Evolutionary conservation across 2,797 vertebrate species (phyloP).

Genomic region (Girardinus metallicus): DNA sequence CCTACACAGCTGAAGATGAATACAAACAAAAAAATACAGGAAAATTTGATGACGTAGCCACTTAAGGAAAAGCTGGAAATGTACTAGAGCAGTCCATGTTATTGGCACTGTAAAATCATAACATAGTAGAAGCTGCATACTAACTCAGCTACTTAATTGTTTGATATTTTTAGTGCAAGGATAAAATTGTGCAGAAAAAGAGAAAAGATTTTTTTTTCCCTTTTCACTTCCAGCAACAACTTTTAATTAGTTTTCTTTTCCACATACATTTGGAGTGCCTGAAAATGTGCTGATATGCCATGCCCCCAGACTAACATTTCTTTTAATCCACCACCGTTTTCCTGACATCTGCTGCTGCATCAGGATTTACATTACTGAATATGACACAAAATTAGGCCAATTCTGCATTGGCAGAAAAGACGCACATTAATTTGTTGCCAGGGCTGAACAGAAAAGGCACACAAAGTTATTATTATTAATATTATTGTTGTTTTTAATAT

Average conservation of each 20-base stretch:
- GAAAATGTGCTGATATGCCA: constrained; percentile 66
- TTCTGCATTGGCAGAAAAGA: constrained; percentile 18
- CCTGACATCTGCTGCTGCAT: constrained; percentile 64
- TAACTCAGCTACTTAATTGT: constrained; percentile 35
- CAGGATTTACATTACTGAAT: constrained; percentile 59
- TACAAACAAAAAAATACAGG: background rate
- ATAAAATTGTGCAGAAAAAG: constrained; percentile 27
- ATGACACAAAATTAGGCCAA: constrained; percentile 58
- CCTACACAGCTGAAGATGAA: background rate
- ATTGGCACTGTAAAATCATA: constrained; percentile 20
- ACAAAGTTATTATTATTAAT: constrained; percentile 11
- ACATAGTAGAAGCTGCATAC: constrained; percentile 13
- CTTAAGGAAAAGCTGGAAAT: constrained; percentile 8
- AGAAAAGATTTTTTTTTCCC: background rate
- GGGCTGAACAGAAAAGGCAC: constrained; percentile 23
- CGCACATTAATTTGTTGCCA: constrained; percentile 31
- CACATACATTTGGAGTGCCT: constrained; percentile 42
- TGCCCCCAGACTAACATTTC: constrained; percentile 58
- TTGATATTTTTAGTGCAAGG: constrained; percentile 30
- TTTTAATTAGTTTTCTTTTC: constrained; percentile 70
- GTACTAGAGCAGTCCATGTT: constrained; percentile 22
- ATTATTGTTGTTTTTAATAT: constrained; percentile 13
- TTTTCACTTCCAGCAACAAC: constrained; percentile 37
- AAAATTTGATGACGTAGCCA: background rate
- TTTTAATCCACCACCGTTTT: constrained; percentile 56